phyloP scores from a whole-genome alignment of 2,888 invertebrate genomes.

The Platycheirus rosarum region DNA sequence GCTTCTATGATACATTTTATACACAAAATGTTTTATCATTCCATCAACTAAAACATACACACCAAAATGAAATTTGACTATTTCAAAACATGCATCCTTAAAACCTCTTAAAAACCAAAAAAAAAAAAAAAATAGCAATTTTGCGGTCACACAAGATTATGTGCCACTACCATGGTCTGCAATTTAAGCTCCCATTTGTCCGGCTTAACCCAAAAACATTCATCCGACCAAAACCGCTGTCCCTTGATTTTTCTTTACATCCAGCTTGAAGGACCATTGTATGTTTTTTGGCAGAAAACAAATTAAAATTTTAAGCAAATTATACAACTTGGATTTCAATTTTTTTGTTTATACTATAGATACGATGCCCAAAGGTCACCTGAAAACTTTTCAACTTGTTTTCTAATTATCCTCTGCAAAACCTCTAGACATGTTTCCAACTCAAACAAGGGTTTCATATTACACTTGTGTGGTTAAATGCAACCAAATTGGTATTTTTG shows the following conservation, averaged over 20 bases:
- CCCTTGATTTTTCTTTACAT: not conserved
- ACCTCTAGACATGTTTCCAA: not conserved
- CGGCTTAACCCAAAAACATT: not conserved
- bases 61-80: not conserved
- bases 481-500: constrained; percentile 11
- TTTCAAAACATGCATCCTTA: not conserved
- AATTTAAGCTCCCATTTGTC: not conserved
- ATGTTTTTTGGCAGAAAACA: not conserved
- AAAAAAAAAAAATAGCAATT: not conserved
- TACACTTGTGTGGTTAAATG: constrained; percentile 21
- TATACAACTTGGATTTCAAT: not conserved
- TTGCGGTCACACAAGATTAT: not conserved
- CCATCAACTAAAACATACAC: no score
- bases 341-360: not conserved
- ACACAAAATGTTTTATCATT: no score
- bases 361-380: not conserved
- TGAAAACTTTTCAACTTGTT: not conserved
- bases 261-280: not conserved
- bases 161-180: not conserved
- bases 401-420: not conserved
- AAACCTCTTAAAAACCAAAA: not conserved
- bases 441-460: constrained; percentile 18
- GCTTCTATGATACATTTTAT: no score
- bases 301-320: constrained; percentile 1
- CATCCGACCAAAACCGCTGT: not conserved